Base-by-base conservation (phyloP, 2,797 vertebrate species). In the Clarias laeviceps region DNA sequence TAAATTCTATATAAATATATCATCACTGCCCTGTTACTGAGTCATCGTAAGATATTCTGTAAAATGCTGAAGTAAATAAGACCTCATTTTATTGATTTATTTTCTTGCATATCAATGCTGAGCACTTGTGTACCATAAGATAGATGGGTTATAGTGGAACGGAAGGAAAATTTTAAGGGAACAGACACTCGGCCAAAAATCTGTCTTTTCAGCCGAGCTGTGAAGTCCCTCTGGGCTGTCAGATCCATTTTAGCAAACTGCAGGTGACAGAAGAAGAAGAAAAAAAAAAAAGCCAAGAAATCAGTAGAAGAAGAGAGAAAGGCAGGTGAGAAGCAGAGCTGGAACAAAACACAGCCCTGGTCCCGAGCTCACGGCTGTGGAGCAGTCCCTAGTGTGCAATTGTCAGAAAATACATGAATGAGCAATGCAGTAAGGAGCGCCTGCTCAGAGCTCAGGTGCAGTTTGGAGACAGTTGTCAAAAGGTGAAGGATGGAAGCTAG, bases 341-440 rank as follows among this genome's bases (percentile, higher is more conserved):
- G 68, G 37, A 61, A 70, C 81, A 72, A 82, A 82, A 82, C 81
- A 72, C 56, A 82, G 54, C 56, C 81, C 66, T 72, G 54, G 68
- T 82, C 68, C 81, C 15, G 81, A 50, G 62, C 78, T 50, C 61
- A 50, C 62, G 76, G 90, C 84, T 87, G 81, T 65, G 57, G 89
- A 90, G 77, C 57, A 77, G 76, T 81, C 64, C 82, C 74, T 87
- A 15, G 89, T 90, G 89, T 84, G 87, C 87, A 82, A 86, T 90
- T 88, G 89, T 92, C 88, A 91, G 90, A 90, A 87, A 88, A 87
- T 89, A 90, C 90, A 90, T 85, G 90, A 89, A 94, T 94, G 91
- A 93, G 93, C 93, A 87, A 93, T 92, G 94, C 89, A 92, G 87
- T 81, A 87, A 70, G 57, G 59, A 83, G 83, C 85, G 76, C 73